Conservation (phyloP, 2,888 invertebrate species). For the Trissoscelio sp. region DNA sequence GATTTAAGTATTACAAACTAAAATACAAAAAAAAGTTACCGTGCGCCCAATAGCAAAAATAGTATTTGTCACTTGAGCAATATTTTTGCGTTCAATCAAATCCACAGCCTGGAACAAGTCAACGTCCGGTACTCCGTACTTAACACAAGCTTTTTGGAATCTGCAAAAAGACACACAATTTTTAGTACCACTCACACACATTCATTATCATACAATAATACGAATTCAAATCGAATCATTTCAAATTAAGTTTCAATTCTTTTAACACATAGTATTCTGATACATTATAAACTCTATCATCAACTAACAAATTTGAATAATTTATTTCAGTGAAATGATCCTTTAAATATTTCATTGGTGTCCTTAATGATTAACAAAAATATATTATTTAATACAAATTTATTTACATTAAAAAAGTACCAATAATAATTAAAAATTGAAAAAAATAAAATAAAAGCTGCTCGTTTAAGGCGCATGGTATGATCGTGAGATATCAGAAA, state of each 20-base stretch:
- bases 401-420: too few relatives aligned
- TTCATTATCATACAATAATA: not conserved
- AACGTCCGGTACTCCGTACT: constrained; percentile 93
- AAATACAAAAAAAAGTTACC: constrained; percentile 83
- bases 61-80: constrained; percentile 93
- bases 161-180: constrained; percentile 83
- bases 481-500: not conserved
- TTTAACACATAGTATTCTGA: constrained; percentile 14
- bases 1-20: too few relatives aligned
- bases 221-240: not conserved
- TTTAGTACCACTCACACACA: not conserved
- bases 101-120: constrained; percentile 97
- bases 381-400: too few relatives aligned
- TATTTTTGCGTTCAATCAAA: constrained; percentile 95
- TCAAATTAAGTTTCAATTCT: constrained; percentile 1
- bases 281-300: constrained; percentile 10
- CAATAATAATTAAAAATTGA: too few relatives aligned
- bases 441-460: too few relatives aligned
- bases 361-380: too few relatives aligned
- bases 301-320: constrained; percentile 3
- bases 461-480: not conserved
- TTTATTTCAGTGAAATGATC: not conserved
- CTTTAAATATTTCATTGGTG: too few relatives aligned
- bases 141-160: constrained; percentile 92
- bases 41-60: constrained; percentile 95